Conservation (phyloP, 1,140 invertebrate species). For the Cherax quadricarinatus region DNA sequence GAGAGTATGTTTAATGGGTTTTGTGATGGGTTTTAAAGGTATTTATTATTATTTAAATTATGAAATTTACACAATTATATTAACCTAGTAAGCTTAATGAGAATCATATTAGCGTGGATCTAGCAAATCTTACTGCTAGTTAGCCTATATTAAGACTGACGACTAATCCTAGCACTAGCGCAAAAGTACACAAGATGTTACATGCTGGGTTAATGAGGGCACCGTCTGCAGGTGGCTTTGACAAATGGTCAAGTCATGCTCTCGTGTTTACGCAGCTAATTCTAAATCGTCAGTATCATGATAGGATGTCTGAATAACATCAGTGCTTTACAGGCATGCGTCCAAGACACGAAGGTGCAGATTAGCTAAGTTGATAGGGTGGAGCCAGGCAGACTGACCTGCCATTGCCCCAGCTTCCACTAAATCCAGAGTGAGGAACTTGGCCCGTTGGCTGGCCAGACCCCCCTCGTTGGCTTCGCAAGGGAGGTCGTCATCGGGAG, state of each 20-base stretch:
- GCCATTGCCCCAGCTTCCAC: slow-evolving; percentile 69
- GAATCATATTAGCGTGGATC: background rate
- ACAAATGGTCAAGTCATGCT: slow-evolving; percentile 31
- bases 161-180: background rate
- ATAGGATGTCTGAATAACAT: background rate
- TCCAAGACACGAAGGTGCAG: slow-evolving; percentile 28
- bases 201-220: slow-evolving; percentile 37
- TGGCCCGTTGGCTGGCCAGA: slow-evolving; percentile 66
- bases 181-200: slow-evolving; percentile 4
- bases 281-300: slow-evolving; percentile 22
- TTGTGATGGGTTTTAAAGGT: too few relatives aligned
- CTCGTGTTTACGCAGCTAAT: slow-evolving; percentile 20
- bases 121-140: background rate
- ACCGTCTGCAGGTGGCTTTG: slow-evolving; percentile 37
- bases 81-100: too few relatives aligned
- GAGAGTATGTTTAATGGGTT: too few relatives aligned
- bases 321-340: slow-evolving; percentile 5
- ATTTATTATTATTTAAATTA: too few relatives aligned
- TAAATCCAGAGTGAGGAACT: slow-evolving; percentile 73
- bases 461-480: slow-evolving; percentile 50
- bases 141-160: background rate
- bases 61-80: too few relatives aligned
- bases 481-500: slow-evolving; percentile 5
- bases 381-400: slow-evolving; percentile 66
- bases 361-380: slow-evolving; percentile 8